These are phyloP conservation scores for Lethenteron reissneri DNA, from an alignment of 2,113 vertebrate genomes.

Conservation along the genomic window DNA sequence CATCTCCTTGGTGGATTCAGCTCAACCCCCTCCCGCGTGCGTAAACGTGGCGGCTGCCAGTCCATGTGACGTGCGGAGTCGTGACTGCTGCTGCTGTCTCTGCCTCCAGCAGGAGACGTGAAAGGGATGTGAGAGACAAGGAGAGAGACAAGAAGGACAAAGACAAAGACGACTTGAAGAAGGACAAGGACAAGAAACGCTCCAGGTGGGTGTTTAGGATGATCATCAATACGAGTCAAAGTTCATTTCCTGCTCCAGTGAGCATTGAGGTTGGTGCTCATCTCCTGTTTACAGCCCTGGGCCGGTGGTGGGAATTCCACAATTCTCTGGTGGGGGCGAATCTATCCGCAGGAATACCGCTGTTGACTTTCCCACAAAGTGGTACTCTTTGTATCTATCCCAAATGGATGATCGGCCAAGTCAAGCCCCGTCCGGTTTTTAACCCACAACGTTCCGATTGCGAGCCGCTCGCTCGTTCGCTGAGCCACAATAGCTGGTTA, in stretches of 20 bases:
- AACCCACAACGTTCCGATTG: too few species aligned
- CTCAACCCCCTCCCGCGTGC: background rate
- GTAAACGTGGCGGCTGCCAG: background rate
- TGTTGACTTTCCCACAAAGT: background rate
- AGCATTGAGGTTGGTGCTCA: background rate
- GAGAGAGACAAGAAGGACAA: background rate
- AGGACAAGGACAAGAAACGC: background rate
- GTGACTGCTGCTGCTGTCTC: background rate
- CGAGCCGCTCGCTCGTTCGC: too few species aligned
- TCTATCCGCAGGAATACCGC: background rate
- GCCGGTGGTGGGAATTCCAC: background rate
- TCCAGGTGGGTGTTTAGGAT: background rate
- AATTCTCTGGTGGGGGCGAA: background rate
- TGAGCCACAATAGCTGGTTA: too few species aligned
- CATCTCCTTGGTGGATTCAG: background rate
- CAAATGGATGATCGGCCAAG: too few species aligned
- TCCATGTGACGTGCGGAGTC: background rate
- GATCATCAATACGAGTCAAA: background rate
- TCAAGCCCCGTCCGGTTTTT: too few species aligned
- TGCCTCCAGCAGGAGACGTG: background rate
- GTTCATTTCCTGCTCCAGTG: background rate
- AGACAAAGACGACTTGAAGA: background rate
- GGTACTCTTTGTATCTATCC: background rate
- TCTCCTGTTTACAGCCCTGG: too few species aligned
- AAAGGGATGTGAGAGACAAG: background rate